A percentile compares a stretch with the other conserved stretches of the same genome.
These are phyloP conservation scores for Sesamia nonagrioides DNA, from an alignment of 1,140 invertebrate genomes.

Conservation along the genomic window DNA sequence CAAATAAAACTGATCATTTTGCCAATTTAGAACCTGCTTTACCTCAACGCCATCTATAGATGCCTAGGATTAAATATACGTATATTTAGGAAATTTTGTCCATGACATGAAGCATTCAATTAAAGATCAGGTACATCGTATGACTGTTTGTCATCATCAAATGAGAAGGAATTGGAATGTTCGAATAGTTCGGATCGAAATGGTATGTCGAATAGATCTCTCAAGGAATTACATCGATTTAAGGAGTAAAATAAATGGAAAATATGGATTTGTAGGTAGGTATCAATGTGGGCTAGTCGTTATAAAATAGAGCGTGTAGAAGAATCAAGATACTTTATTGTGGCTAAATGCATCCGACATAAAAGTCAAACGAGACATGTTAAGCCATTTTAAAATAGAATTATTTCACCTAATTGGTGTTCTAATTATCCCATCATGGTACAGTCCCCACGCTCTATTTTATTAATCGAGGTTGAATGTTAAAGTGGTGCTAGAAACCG, in stretches of 20 bases:
- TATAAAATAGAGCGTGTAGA: conserved; percentile 23
- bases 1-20: conserved; percentile 27
- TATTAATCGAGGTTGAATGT: conserved; percentile 46
- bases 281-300: conserved; percentile 6
- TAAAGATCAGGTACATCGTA: conserved; percentile 36
- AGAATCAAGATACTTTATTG: background rate
- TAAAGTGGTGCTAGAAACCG: conserved; percentile 78
- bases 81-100: conserved; percentile 16
- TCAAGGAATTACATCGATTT: conserved; percentile 4
- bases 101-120: background rate
- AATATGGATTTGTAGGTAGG: conserved; percentile 46
- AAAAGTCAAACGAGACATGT: no score
- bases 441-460: conserved; percentile 23
- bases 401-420: no score
- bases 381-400: no score
- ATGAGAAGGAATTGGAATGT: conserved; percentile 44
- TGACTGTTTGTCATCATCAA: conserved; percentile 35
- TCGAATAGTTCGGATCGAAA: background rate
- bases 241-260: conserved; percentile 12
- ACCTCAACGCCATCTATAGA: conserved; percentile 23
- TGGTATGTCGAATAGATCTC: background rate
- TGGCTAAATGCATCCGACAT: no score
- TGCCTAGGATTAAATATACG: conserved; percentile 16
- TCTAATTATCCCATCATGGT: no score
- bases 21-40: conserved; percentile 40